Base-by-base conservation (phyloP, 2,113 vertebrate species). In the Aphyosemion australe region DNA sequence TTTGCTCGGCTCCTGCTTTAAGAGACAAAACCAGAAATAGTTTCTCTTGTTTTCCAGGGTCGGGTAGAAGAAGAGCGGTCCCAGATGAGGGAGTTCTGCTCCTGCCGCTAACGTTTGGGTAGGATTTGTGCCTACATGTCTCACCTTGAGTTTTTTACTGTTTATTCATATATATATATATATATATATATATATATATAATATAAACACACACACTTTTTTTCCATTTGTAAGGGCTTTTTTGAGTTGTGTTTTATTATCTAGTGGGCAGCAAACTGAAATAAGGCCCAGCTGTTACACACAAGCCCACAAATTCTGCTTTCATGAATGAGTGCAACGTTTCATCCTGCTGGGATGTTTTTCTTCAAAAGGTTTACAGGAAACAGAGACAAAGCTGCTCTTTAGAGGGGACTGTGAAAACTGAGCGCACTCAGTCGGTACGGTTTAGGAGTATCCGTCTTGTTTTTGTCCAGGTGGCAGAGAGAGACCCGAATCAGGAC, bases 401-500 rank as follows among this genome's bases (percentile, higher is more conserved):
- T 80, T 65, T 65, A 68, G 53, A 31, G 46, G 64, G 64, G 61
- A 61, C 63, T 46, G 51, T 47, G 60, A 67, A 73, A 72, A 73
- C 20, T 70, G 53, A 50, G 47, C 45, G 48, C 45, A 34, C 13
- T 61, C 72, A 78, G 61, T 37, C 34, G 6, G n/a, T n/a, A n/a
- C n/a, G n/a, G n/a, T n/a, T n/a, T n/a, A n/a, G n/a, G n/a, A n/a
- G n/a, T n/a, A n/a, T n/a, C n/a, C n/a, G n/a, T 21, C 13, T 48
- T 16, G 42, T 66, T 18, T 51, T 47, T 73, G 19, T 63, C 55
- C 79, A 99, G 97, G 79, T 99, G 97, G 97, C 94, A 94, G 76
- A 94, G 97, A 91, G 96, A 98, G 92, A 96, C 95, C 6, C 92
- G 95, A 68, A 93, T 98, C 90, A 92, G 91, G 80, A 94, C 92